A percentile compares a stretch with the other conserved stretches of the same genome.
Evolutionary conservation across 1,140 invertebrate genomes (phyloP).

Genomic region (Goniozus legneri): DNA sequence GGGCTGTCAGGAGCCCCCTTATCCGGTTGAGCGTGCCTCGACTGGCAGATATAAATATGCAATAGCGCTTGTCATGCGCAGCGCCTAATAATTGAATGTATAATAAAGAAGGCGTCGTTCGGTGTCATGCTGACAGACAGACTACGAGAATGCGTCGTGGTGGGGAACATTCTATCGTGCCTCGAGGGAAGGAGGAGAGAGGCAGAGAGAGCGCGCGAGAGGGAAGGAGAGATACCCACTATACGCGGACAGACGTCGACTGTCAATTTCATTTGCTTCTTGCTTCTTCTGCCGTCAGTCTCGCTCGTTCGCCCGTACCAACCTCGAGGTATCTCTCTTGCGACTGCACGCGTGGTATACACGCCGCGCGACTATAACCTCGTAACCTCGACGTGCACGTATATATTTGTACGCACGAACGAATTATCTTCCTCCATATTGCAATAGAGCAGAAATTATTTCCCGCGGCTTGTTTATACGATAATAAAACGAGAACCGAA

Average conservation of each 20-base stretch:
- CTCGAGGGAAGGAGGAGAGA: conserved; percentile 16
- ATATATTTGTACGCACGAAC: too few relatives aligned
- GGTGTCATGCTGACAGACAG: conserved; percentile 45
- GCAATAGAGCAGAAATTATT: too few relatives aligned
- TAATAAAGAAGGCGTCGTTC: conserved; percentile 52
- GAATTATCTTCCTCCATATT: too few relatives aligned
- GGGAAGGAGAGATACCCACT: conserved; percentile 12
- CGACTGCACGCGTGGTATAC: too few relatives aligned
- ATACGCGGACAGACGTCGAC: conserved; percentile 39
- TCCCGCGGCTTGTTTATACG: too few relatives aligned
- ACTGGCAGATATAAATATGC: conserved; percentile 50
- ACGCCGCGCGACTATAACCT: too few relatives aligned
- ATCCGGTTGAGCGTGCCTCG: conserved; percentile 31
- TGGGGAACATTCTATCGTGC: too few relatives aligned
- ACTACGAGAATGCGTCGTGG: conserved; percentile 17
- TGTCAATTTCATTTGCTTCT: conserved; percentile 44
- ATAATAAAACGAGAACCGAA: too few relatives aligned
- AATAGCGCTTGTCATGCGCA: conserved; percentile 51
- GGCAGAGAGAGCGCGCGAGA: conserved; percentile 15
- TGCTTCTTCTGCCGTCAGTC: conserved; percentile 2
- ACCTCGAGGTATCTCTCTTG: too few relatives aligned
- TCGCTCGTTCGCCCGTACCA: too few relatives aligned
- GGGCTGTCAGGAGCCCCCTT: conserved; percentile 38
- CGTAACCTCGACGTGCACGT: too few relatives aligned
- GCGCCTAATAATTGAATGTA: conserved; percentile 55